A percentile compares a stretch with the other conserved stretches of the same genome.
phyloP scores from a whole-genome alignment of 1,140 invertebrate genomes.

The Heliconius hewitsoni region DNA sequence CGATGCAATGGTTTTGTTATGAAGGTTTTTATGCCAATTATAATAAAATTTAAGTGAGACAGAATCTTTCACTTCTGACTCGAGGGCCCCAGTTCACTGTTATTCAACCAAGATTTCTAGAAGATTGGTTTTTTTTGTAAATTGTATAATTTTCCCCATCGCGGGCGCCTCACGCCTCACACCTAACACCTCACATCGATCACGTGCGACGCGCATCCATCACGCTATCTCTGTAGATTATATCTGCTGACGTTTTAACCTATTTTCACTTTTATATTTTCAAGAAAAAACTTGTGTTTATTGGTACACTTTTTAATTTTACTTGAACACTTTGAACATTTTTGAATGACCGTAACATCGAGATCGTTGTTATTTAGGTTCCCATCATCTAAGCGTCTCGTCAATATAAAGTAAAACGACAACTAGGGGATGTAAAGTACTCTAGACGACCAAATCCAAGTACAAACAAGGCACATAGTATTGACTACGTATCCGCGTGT shows the following conservation, averaged over 20 bases:
- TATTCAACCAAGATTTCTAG: background rate
- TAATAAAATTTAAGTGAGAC: too few species aligned
- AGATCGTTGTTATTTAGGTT: too few species aligned
- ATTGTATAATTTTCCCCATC: background rate
- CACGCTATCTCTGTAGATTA: constrained; percentile 19
- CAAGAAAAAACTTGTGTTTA: background rate
- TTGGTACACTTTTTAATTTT: background rate
- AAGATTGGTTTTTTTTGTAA: background rate
- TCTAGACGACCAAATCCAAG: background rate
- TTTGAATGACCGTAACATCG: too few species aligned
- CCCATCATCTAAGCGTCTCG: too few species aligned
- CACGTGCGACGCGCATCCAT: constrained; percentile 26
- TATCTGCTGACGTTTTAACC: constrained; percentile 19
- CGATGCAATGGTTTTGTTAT: too few species aligned
- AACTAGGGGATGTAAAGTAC: too few species aligned
- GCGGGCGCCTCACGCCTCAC: background rate
- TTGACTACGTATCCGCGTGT: background rate
- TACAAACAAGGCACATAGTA: background rate
- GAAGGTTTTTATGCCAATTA: too few species aligned
- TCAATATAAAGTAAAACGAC: too few species aligned
- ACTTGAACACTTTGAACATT: too few species aligned
- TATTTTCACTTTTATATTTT: constrained; percentile 22
- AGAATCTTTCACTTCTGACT: background rate
- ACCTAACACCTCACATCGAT: constrained; percentile 6
- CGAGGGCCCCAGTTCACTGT: background rate